Conservation (phyloP, 2,797 vertebrate genomes). For the Anas georgica region DNA sequence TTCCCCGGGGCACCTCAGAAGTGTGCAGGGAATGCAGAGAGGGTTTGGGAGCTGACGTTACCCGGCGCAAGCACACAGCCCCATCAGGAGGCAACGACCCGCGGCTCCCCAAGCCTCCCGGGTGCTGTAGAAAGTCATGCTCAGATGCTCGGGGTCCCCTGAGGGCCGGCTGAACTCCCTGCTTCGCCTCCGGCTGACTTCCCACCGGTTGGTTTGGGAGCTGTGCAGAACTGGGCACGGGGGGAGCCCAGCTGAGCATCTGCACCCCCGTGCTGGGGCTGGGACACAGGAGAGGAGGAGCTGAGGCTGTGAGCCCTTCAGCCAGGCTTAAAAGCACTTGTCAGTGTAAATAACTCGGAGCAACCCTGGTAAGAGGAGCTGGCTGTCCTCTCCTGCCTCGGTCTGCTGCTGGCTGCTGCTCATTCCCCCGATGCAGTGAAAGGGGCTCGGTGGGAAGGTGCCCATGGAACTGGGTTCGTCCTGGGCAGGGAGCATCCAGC, state of each 20-base stretch:
- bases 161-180: background rate
- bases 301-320: background rate
- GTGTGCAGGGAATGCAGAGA: background rate
- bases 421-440: background rate
- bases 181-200: background rate
- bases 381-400: background rate
- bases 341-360: background rate
- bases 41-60: background rate
- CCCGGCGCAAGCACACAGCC: background rate
- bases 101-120: background rate
- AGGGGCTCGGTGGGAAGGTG: fast-evolving
- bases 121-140: background rate
- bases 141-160: fast-evolving
- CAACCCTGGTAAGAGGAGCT: background rate
- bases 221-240: background rate
- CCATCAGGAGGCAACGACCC: slow-evolving; percentile 25
- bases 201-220: background rate
- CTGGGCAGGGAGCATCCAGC: background rate
- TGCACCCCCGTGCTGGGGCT: background rate
- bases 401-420: background rate
- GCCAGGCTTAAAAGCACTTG: background rate
- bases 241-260: background rate
- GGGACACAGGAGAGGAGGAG: background rate
- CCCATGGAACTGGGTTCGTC: background rate
- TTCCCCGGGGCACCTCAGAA: background rate